Percentiles rank a stretch among this genome's conserved stretches.
These are phyloP conservation scores for Henricia sp. DNA, from an alignment of 53 echinoderm and acorn worm genomes.

Conservation along the genomic window DNA sequence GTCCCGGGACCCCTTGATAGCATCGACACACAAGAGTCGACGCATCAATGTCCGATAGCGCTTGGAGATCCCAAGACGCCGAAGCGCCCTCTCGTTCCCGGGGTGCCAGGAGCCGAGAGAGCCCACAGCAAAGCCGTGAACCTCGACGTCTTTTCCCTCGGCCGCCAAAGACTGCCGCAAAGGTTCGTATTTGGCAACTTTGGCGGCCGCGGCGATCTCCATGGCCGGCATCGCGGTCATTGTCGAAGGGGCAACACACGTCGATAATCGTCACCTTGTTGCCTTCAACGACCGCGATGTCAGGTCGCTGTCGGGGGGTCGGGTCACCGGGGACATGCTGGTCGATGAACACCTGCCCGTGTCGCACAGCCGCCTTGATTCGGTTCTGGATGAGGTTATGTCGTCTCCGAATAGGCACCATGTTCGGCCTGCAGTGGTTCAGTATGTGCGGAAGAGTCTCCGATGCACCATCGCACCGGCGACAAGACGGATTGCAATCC, in stretches of 20 bases:
- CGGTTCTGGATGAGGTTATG: constrained; percentile 15
- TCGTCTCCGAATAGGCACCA: constrained; percentile 20
- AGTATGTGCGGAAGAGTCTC: constrained; percentile 47
- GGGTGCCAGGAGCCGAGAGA: constrained; percentile 18
- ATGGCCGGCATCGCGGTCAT: constrained; percentile 31
- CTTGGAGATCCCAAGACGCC: constrained; percentile 15
- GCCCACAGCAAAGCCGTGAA: constrained; percentile 21
- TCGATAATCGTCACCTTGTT: constrained; percentile 46
- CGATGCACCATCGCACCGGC: not conserved
- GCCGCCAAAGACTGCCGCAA: constrained; percentile 5
- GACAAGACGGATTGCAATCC: not conserved
- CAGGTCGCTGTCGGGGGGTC: constrained; percentile 35
- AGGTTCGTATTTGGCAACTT: not conserved
- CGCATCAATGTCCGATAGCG: constrained; percentile 31
- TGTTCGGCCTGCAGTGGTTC: constrained; percentile 30
- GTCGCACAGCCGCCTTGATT: not conserved
- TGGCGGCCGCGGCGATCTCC: constrained; percentile 7
- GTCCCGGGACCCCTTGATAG: too few relatives aligned
- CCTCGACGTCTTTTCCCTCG: constrained; percentile 26
- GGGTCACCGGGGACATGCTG: constrained; percentile 51
- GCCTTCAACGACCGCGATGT: constrained; percentile 43
- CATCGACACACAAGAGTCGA: not conserved
- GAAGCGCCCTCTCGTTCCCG: constrained; percentile 9
- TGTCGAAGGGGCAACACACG: constrained; percentile 27
- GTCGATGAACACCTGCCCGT: constrained; percentile 12